Base-by-base conservation (phyloP, 2,797 vertebrate genomes). In the Chelonia mydas region DNA sequence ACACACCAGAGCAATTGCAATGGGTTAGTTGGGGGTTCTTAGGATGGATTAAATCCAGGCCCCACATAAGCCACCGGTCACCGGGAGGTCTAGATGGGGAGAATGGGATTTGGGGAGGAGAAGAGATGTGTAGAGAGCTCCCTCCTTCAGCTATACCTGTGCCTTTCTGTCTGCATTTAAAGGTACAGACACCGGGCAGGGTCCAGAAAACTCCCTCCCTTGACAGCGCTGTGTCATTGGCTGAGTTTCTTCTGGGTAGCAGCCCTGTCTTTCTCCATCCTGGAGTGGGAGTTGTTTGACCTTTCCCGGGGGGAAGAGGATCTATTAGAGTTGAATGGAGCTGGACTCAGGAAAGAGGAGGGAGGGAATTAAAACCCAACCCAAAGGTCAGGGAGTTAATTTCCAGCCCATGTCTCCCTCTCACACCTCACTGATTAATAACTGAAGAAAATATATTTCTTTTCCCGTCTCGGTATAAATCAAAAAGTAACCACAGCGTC, bases 371-470 rank as follows among this genome's bases (percentile, higher is more conserved):
- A 74, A 50, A 65, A 83, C 93, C 88, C 59, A 79, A 78, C 90
- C 8, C 74, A 96, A 95, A 97, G 96, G 97, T 97, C 96, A 96
- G 0, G 0, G 89, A 96, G 96, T 90, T 97, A 94, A 97, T 97
- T 95, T 97, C 91, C 94, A 95, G 92, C 95, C 95, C 7, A 1
- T 96, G 97, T 89, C 53, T 96, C 93, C 83, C 90, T 96, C 97
- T 97, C 97, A 97, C 97, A 97, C 96, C 86, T 97, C 81, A 0
- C 86, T 97, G 97, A 96, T 97, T 97, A 97, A 97, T 97, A 97
- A 98, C 96, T 97, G 97, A 97, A 97, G 96, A 92, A 97, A 97
- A 96, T 93, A 87, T 92, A 92, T 98, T 98, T 98, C 95, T 95
- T 95, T 80, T 78, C 86, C 86, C 15, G 3, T 74, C 84, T 81